Base-by-base conservation (phyloP, 2,113 vertebrate genomes). In the Amazona guildingii region DNA sequence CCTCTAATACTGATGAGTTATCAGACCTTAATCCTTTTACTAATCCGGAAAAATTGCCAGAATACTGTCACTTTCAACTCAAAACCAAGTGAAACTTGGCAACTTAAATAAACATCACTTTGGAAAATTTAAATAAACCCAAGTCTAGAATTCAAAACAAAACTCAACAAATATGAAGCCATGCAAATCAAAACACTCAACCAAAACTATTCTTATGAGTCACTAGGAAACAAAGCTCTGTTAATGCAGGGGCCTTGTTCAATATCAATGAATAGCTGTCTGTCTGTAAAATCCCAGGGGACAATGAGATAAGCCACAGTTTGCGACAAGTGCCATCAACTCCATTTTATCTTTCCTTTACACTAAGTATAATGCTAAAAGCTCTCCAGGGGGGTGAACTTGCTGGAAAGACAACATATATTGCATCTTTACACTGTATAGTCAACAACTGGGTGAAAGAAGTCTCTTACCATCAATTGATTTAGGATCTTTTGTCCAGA, bases 21-120 rank as follows among this genome's bases (percentile, higher is more conserved):
- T 75, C 80, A 96, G 69, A 90, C 86, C 51, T 92, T 91, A 96
- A 96, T 92, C 86, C 95, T 95, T 82, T 73, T 39, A 64, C 69
- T 95, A 88, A 83, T 70, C 57, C 0, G 1, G 69, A 96, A 94
- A 83, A 95, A 93, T 62, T 90, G 76, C 77, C 83, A 93, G 86
- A 92, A 95, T 81, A 66, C 86, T 17, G 5, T 82, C 74, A 73
- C 77, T 93, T 96, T 79, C 37, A 82, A 76, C 39, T 79, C 17
- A 94, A 96, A 95, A 83, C 31, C 21, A 59, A 90, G 23, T 54
- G 88, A 94, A 93, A 92, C 69, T 88, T 96, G 88, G 88, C 92
- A 94, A 75, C 52, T 68, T 70, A 35, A 84, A 20, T 75, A 69
- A 84, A 57, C 5, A 6, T 91, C 48, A 81, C 76, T 93, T 86